These are phyloP conservation scores for Ammodytes marinus DNA, from an alignment of 2,113 vertebrate genomes.

Conservation along the genomic window DNA sequence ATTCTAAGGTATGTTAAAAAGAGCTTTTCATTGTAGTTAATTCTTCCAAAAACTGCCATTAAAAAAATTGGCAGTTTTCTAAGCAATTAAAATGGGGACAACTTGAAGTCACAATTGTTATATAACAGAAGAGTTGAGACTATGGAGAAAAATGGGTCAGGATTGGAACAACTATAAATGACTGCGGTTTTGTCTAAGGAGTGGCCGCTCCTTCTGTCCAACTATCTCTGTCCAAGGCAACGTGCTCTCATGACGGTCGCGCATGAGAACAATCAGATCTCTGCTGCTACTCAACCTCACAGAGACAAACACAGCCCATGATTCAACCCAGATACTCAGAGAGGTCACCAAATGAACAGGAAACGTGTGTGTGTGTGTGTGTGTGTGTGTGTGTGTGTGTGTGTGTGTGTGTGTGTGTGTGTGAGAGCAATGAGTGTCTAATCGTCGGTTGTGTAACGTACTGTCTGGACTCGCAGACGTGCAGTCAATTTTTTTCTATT, in stretches of 20 bases:
- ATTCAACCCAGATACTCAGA: conserved; percentile 22
- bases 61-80: background rate
- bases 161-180: conserved; percentile 7
- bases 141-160: conserved; percentile 51
- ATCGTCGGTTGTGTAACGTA: conserved; percentile 43
- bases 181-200: conserved; percentile 27
- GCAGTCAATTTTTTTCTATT: background rate
- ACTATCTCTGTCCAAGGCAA: background rate
- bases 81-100: background rate
- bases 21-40: no score
- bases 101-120: background rate
- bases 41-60: background rate
- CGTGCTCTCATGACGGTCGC: no score
- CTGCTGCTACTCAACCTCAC: conserved; percentile 4
- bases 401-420: no score
- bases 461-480: conserved; percentile 45
- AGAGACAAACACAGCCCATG: background rate
- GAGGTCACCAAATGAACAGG: conserved; percentile 23
- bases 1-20: no score
- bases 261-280: conserved; percentile 14
- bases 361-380: conserved; percentile 1
- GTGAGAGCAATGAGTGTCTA: background rate
- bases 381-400: no score
- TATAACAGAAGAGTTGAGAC: background rate
- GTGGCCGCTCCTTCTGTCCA: conserved; percentile 41